phyloP scores from a whole-genome alignment of 2,797 vertebrate genomes.

The Lindbergichthys nudifrons region DNA sequence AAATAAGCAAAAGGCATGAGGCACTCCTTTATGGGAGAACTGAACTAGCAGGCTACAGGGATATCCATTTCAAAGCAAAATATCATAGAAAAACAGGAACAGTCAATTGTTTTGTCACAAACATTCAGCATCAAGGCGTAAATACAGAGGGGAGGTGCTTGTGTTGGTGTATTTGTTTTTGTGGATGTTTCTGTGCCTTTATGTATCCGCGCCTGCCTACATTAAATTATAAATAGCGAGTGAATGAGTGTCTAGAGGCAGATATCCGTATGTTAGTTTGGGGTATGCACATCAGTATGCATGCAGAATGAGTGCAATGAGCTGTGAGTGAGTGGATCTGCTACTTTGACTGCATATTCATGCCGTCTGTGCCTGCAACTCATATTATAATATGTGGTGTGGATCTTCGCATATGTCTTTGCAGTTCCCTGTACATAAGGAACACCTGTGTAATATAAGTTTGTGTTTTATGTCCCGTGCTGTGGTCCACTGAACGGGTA shows the following conservation, averaged over 20 bases:
- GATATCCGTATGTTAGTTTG: conserved; percentile 66
- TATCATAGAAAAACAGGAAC: conserved; percentile 73
- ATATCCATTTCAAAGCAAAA: conserved; percentile 74
- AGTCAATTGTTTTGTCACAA: conserved; percentile 79
- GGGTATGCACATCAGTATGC: conserved; percentile 70
- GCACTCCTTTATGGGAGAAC: conserved; percentile 61
- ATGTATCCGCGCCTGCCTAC: conserved; percentile 65
- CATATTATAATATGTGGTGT: conserved; percentile 39
- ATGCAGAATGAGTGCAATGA: conserved; percentile 74
- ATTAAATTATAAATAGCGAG: conserved; percentile 76
- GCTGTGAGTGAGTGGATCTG: conserved; percentile 70
- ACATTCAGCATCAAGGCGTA: conserved; percentile 73
- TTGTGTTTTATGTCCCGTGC: conserved; percentile 36
- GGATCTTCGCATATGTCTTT: conserved; percentile 40
- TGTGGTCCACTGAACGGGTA: conserved; percentile 48
- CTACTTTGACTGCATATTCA: conserved; percentile 71
- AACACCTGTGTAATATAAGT: conserved; percentile 28
- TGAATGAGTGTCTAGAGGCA: conserved; percentile 80
- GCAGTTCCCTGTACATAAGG: conserved; percentile 23
- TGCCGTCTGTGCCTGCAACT: conserved; percentile 54
- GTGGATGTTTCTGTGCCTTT: conserved; percentile 63
- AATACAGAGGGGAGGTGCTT: conserved; percentile 57
- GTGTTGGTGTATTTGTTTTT: conserved; percentile 51
- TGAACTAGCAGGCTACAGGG: conserved; percentile 69
- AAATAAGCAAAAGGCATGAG: conserved; percentile 59